Evolutionary conservation across 2,888 invertebrate genomes (phyloP).

Genomic region (Synanthedon andrenaeformis): DNA sequence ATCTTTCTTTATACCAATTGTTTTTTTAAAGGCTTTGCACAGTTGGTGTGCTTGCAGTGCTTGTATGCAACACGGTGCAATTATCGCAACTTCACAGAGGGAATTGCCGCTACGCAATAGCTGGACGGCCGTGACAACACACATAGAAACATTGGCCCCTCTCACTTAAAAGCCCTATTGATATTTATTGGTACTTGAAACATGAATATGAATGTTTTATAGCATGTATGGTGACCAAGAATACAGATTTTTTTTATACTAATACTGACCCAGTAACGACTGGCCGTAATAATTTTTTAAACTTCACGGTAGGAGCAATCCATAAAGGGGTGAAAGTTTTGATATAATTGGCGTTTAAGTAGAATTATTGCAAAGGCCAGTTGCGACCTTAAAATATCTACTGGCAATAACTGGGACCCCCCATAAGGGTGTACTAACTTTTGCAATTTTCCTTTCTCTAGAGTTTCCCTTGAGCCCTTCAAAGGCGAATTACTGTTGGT

Average conservation of each 20-base stretch:
- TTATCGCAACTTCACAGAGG: not conserved
- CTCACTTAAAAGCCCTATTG: conserved; percentile 10
- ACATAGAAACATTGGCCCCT: conserved; percentile 6
- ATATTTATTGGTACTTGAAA: not conserved
- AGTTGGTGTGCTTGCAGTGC: no score
- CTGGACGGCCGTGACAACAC: conserved; percentile 36
- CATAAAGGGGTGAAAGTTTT: conserved; percentile 20
- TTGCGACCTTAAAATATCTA: conserved; percentile 33
- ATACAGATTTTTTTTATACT: no score
- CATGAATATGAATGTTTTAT: not conserved
- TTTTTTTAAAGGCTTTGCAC: no score
- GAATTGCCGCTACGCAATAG: conserved; percentile 25
- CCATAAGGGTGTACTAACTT: conserved; percentile 64
- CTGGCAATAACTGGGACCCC: conserved; percentile 40
- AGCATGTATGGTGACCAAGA: no score
- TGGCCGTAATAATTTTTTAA: conserved; percentile 3
- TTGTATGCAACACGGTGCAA: no score
- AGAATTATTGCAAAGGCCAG: conserved; percentile 23
- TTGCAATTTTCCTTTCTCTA: conserved; percentile 59
- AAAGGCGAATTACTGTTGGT: conserved; percentile 66
- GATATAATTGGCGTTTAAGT: conserved; percentile 27
- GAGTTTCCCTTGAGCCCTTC: conserved; percentile 48
- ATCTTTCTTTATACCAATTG: no score
- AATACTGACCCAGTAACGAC: not conserved
- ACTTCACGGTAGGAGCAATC: conserved; percentile 7